A percentile compares a stretch with the other conserved stretches of the same genome.
phyloP scores from a whole-genome alignment of 2,797 vertebrate species.

The Chiloscyllium punctatum region DNA sequence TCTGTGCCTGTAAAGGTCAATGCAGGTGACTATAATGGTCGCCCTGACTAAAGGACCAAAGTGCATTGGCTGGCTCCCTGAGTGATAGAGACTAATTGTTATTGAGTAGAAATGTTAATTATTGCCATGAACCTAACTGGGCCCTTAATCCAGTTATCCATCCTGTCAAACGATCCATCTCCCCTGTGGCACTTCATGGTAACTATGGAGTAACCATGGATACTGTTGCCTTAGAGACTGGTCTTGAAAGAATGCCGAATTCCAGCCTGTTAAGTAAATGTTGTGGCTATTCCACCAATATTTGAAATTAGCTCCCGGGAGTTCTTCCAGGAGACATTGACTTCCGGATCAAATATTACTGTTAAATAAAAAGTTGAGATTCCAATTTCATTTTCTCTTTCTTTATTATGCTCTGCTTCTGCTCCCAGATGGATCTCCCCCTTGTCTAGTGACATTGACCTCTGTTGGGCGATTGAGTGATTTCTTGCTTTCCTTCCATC shows the following conservation, averaged over 20 bases:
- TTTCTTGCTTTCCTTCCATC: neutral
- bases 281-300: neutral
- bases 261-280: neutral
- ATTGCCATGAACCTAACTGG: neutral
- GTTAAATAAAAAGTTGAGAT: neutral
- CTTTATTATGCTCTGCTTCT: fast-evolving
- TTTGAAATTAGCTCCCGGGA: neutral
- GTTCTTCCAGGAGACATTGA: neutral
- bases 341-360: neutral
- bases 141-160: neutral
- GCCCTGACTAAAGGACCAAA: neutral
- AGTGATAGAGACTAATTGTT: neutral
- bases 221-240: neutral
- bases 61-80: neutral
- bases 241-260: neutral
- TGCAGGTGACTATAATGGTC: neutral
- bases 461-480: neutral
- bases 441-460: neutral
- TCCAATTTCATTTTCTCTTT: neutral
- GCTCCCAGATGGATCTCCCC: no score
- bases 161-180: neutral
- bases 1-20: neutral
- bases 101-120: neutral
- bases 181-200: neutral
- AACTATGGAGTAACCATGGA: neutral